A percentile compares a stretch with the other conserved stretches of the same genome.
phyloP scores from a whole-genome alignment of 2,797 vertebrate genomes.

The Cyprinodon diabolis region DNA sequence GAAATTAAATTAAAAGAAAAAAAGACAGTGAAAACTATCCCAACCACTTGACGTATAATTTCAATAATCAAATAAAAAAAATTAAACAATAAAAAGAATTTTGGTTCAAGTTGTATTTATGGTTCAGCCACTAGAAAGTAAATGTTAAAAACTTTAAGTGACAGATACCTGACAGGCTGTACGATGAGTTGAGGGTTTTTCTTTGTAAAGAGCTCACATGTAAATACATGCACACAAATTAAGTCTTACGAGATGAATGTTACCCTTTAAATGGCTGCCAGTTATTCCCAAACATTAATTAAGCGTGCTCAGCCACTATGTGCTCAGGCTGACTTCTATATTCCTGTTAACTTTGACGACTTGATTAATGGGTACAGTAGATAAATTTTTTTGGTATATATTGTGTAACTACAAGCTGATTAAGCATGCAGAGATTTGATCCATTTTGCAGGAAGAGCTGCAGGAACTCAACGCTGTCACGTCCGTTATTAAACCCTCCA shows the following conservation, averaged over 20 bases:
- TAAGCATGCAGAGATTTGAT: neutral
- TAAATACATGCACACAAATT: constrained; percentile 10
- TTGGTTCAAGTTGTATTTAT: neutral
- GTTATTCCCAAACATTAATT: constrained; percentile 55
- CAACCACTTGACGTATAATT: neutral
- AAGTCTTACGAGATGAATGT: constrained; percentile 20
- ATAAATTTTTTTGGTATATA: neutral
- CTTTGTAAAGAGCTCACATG: constrained; percentile 3
- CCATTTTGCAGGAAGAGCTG: constrained; percentile 33
- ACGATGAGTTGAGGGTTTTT: neutral
- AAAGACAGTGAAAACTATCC: constrained; percentile 9
- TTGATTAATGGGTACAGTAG: neutral
- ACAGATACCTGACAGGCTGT: constrained; percentile 2
- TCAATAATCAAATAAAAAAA: constrained; percentile 2
- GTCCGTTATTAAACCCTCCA: constrained; percentile 53
- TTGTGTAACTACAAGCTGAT: constrained; percentile 16
- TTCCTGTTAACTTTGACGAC: constrained; percentile 20
- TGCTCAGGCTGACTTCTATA: constrained; percentile 18
- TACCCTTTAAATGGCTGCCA: constrained; percentile 33
- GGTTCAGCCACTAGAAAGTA: constrained; percentile 1
- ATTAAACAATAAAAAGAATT: neutral
- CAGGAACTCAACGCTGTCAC: constrained; percentile 28
- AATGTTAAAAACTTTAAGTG: constrained; percentile 1
- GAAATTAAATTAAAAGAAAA: constrained; percentile 59
- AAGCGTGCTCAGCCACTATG: constrained; percentile 18